Percentiles rank a stretch among this genome's conserved stretches.
Conservation (phyloP, 2,113 vertebrate species). For the Cephalopterus ornatus region DNA sequence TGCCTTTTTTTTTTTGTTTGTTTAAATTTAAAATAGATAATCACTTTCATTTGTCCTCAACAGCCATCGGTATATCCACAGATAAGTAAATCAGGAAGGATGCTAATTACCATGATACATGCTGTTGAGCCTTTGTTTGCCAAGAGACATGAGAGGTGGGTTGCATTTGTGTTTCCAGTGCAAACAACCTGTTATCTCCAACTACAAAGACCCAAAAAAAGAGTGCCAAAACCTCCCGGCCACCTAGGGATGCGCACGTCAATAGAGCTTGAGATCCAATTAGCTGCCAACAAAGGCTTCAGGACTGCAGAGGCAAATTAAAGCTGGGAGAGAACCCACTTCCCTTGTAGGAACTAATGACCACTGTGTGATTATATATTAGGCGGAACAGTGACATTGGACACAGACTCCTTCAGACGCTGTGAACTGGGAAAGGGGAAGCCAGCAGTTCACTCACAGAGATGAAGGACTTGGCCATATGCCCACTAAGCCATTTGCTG, state of each 20-base stretch:
- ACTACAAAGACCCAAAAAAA: neutral
- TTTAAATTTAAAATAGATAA: neutral
- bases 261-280: neutral
- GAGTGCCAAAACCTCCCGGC: neutral
- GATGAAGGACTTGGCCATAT: constrained; percentile 26
- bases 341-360: neutral
- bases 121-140: neutral
- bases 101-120: neutral
- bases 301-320: neutral
- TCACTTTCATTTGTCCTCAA: constrained; percentile 3
- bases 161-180: neutral
- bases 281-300: constrained; percentile 25
- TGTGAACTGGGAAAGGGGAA: neutral
- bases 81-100: neutral
- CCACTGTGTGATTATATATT: neutral
- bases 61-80: neutral
- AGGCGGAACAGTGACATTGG: neutral
- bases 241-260: neutral
- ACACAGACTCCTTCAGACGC: neutral
- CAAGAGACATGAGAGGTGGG: neutral
- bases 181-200: constrained; percentile 29
- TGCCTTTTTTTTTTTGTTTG: neutral
- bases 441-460: neutral
- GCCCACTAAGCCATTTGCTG: constrained; percentile 38
- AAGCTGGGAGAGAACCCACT: neutral